Conservation (phyloP, 2,113 vertebrate genomes). For the Pteronura brasiliensis region DNA sequence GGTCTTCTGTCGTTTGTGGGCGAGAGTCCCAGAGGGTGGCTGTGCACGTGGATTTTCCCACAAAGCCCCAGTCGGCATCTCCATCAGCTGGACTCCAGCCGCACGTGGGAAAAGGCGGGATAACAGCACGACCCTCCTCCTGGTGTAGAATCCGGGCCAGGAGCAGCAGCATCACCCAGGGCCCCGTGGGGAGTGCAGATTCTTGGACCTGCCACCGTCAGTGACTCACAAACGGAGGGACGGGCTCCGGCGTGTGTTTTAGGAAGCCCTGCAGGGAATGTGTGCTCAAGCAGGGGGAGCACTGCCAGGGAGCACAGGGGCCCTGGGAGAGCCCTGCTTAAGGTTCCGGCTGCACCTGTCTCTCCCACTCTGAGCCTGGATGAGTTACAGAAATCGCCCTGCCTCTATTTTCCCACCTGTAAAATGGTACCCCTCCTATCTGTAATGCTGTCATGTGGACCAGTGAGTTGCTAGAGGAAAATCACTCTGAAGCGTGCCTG, state of each 20-base stretch:
- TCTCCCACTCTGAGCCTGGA: not conserved
- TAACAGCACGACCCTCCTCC: not conserved
- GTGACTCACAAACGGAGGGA: not conserved
- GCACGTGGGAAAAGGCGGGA: not conserved
- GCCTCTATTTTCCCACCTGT: not conserved
- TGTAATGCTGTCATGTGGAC: not conserved
- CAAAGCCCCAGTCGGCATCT: not conserved
- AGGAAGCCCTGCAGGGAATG: not conserved
- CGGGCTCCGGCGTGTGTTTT: not conserved
- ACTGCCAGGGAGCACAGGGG: rapidly evolving
- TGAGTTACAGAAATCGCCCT: not conserved
- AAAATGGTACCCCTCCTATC: not conserved
- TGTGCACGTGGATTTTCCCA: not conserved
- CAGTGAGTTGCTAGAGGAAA: not conserved
- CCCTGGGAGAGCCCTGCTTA: not conserved
- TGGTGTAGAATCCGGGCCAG: not conserved
- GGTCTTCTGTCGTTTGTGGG: not conserved
- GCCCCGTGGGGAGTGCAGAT: not conserved
- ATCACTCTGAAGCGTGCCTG: not conserved
- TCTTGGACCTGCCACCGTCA: not conserved
- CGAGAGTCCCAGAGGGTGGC: not conserved
- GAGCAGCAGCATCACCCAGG: not conserved
- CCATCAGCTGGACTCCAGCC: not conserved
- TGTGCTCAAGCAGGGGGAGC: not conserved
- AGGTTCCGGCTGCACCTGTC: not conserved